Base-by-base conservation (phyloP, 1,140 invertebrate genomes). In the Pemphigus obesinymphae region DNA sequence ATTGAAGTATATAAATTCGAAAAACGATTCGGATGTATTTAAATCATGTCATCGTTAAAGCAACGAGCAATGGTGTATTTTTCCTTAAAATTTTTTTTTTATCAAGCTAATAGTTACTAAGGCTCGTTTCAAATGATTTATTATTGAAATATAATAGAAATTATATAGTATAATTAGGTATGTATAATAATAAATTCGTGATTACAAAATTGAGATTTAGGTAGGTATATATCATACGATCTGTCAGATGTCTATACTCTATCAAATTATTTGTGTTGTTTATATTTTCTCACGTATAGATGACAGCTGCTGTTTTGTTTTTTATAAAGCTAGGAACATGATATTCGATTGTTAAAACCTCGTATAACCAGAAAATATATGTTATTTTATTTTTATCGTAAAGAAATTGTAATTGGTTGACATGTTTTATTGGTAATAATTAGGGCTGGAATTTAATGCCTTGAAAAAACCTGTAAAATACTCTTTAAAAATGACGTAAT, bases 331-430 rank as follows among this genome's bases (percentile, higher is more conserved):
- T n/a, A 73, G 50, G 17, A 72, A 73, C 70, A 50, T 26, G 43
- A 31, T 50, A 73, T 73, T 73, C n/a, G 43, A 73, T 26, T 20
- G 70, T 73, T 31, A 17, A 31, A 26, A 48, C 70, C 70, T 48
- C 29, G 70, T 72, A 17, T 50, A 73, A 73, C 50, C 45, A 50
- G 70, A 73, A 50, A 70, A 43, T 43, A 43, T 70, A n/a, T n/a
- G 68, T 48, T 45, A 50, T 73, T 50, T 17, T 48, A 5, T 31
- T 50, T 72, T 73, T 50, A 73, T 73, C 70, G 45, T 10, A 31
- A 73, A 73, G 70, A 50, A 73, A 73, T 73, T 73, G 50, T 73
- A 50, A 73, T 48, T 17, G 45, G 26, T 73, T 11, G 43, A 73
- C 43, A 20, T 34, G 17, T 73, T 73, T 50, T 73, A 73, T 73